Percentiles rank a stretch among this genome's conserved stretches.
Evolutionary conservation across 2,113 vertebrate genomes (phyloP).

Genomic region (Plectropomus leopardus): DNA sequence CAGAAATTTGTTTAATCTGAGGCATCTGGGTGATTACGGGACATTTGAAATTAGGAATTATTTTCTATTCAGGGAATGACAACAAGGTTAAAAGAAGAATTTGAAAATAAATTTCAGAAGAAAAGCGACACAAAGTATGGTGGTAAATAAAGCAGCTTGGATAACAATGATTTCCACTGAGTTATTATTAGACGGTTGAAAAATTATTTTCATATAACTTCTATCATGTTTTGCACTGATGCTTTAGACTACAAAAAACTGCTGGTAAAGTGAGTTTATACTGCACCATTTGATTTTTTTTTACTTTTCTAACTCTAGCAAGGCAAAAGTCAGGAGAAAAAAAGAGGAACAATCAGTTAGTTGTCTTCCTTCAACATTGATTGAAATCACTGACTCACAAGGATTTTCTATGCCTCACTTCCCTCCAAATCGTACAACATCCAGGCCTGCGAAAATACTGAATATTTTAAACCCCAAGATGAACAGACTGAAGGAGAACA

Average conservation of each 20-base stretch:
- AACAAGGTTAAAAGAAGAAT: no score
- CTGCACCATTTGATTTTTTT: background rate
- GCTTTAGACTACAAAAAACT: background rate
- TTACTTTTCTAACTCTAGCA: background rate
- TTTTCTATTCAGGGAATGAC: no score
- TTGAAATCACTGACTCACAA: slow-evolving; percentile 84
- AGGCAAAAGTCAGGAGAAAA: background rate
- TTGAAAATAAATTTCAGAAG: no score
- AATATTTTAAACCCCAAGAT: slow-evolving; percentile 83
- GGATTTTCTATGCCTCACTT: slow-evolving; percentile 75
- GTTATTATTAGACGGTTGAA: background rate
- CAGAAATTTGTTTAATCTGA: background rate
- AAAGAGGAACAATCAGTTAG: slow-evolving; percentile 55
- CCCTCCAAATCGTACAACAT: slow-evolving; percentile 65
- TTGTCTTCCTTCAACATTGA: slow-evolving; percentile 67
- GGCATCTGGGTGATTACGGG: background rate
- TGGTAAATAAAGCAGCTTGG: background rate
- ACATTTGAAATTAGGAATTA: background rate
- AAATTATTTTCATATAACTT: background rate
- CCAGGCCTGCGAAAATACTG: slow-evolving; percentile 70
- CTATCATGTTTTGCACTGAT: background rate
- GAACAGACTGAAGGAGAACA: slow-evolving; percentile 58
- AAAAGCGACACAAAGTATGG: no score
- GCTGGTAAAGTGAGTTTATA: background rate
- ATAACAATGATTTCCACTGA: background rate